Evolutionary conservation across 2,888 invertebrate species (phyloP).

Genomic region (Gonocerus acuteangulatus): DNA sequence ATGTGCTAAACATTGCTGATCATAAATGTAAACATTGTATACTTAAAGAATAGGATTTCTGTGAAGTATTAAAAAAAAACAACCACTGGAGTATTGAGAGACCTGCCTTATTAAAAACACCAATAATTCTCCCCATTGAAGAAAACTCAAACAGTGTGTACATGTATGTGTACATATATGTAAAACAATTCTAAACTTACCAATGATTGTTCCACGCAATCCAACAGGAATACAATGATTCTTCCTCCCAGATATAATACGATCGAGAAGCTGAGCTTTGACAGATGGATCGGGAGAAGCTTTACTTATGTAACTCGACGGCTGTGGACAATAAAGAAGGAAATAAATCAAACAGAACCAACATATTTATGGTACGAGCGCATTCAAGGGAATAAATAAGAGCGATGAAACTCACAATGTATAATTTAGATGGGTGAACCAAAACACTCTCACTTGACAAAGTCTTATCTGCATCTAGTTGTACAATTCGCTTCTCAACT

Average conservation of each 20-base stretch:
- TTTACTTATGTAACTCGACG: conserved; percentile 50
- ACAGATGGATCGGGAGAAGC: conserved; percentile 60
- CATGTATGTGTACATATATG: no score
- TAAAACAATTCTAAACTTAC: conserved; percentile 41
- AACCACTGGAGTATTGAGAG: no score
- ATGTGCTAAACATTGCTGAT: no score
- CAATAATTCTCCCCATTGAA: no score
- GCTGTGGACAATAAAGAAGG: conserved; percentile 41
- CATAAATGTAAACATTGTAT: no score
- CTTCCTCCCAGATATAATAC: conserved; percentile 70
- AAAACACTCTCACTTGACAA: neutral
- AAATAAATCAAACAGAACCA: neutral
- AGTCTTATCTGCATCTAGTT: conserved; percentile 45
- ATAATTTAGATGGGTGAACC: neutral
- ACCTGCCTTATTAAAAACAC: no score
- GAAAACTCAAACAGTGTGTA: no score
- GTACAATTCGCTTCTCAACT: conserved; percentile 52
- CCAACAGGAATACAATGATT: conserved; percentile 75
- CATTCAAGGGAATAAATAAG: no score
- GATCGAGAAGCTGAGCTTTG: conserved; percentile 65
- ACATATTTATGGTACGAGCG: no score
- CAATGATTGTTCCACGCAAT: conserved; percentile 76
- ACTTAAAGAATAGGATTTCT: no score
- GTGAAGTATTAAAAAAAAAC: no score
- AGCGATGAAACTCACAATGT: conserved; percentile 10